Base-by-base conservation (phyloP, 2,888 invertebrate genomes). In the Dryadula phaetusa region DNA sequence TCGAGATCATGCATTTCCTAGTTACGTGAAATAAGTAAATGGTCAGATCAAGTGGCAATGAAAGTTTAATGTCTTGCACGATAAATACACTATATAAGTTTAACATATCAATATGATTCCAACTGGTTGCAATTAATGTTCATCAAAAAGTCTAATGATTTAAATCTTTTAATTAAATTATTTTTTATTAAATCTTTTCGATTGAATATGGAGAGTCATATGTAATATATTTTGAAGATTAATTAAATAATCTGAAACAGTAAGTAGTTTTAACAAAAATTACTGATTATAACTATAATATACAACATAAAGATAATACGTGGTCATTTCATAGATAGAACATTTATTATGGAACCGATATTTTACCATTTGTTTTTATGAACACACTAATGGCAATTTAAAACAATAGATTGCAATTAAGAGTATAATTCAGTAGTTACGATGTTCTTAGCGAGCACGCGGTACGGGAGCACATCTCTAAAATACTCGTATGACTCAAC, bases 401-500 rank as follows among this genome's bases (percentile, higher is more conserved):
- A 28, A 52, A 52, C 52, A 69, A 70, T 70, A 53, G 64, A 70
- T 44, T 70, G 47, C 46, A 62, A 67, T 61, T 64, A 44, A 66
- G 46, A 69, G 52, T 61, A 42, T 56, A 66, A 62, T 63, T 63
- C 16, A 58, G 49, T 46, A 54, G 49, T 66, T 70, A 66, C 34
- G 34, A 40, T 62, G 62, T 40, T 66, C 63, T 67, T 67, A 68
- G 71, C 68, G 70, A 65, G 61, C 67, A 63, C 49, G 40, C 47
- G 62, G 64, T 70, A 76, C 69, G 70, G 74, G 76, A 72, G 73
- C 75, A 74, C 70, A 72, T 74, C 76, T 79, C 85, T 72, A 78
- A 90, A 92, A 92, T 90, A 91, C 83, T 72, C 79, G 72, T 73
- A 76, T 92, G 92, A 92, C 81, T 91, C 92, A 92, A 74, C 75